A percentile compares a stretch with the other conserved stretches of the same genome.
phyloP scores from a whole-genome alignment of 2,797 vertebrate genomes.

The Eulemur rubriventer region DNA sequence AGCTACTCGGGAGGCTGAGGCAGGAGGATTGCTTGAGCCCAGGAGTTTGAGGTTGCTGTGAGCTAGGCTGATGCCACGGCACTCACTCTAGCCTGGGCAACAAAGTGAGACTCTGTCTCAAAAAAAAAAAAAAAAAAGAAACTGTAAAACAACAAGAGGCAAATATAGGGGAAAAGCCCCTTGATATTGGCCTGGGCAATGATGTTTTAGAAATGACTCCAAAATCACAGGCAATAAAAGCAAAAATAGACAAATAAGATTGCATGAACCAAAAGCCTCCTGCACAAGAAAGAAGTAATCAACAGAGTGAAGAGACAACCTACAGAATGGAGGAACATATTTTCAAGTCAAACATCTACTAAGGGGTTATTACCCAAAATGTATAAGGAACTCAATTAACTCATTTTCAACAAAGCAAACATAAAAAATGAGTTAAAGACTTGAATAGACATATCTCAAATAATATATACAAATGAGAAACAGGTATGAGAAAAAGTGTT shows the following conservation, averaged over 20 bases:
- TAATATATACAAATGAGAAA: not conserved
- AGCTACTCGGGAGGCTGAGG: too few species aligned
- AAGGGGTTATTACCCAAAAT: not conserved
- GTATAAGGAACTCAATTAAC: not conserved
- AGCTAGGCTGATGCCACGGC: too few species aligned
- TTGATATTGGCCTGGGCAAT: not conserved
- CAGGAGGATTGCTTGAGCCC: too few species aligned
- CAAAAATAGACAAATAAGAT: not conserved
- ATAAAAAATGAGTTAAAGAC: not conserved
- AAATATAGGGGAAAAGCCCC: not conserved
- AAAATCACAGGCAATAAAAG: not conserved
- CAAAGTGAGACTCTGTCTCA: too few species aligned
- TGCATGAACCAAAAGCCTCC: not conserved
- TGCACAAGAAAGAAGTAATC: not conserved
- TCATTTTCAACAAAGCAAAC: not conserved
- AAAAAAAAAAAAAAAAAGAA: too few species aligned
- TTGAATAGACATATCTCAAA: not conserved
- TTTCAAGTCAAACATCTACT: not conserved
- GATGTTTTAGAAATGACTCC: not conserved
- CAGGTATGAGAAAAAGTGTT: not conserved
- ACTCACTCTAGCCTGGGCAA: too few species aligned
- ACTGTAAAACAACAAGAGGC: not conserved
- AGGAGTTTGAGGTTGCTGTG: too few species aligned
- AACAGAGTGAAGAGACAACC: not conserved
- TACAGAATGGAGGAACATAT: not conserved